Evolutionary conservation across 2,888 invertebrate species (phyloP).

Genomic region (Eutolmus rufibarbis): DNA sequence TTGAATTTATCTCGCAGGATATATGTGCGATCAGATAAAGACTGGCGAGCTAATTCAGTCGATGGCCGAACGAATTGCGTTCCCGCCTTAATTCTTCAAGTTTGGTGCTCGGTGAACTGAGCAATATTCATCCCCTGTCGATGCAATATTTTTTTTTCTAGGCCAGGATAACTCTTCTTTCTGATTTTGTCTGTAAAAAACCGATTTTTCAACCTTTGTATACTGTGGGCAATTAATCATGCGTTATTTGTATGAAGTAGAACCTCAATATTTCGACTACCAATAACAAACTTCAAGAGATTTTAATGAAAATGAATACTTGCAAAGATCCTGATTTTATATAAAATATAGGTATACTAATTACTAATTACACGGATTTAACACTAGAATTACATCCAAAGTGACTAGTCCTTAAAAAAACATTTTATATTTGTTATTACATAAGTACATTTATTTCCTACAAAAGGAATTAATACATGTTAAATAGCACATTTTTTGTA

Average conservation of each 20-base stretch:
- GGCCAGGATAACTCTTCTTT: neutral
- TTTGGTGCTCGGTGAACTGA: neutral
- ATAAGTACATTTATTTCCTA: too few relatives aligned
- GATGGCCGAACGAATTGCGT: slow-evolving; percentile 3
- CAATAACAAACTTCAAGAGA: too few relatives aligned
- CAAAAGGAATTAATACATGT: too few relatives aligned
- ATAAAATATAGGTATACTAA: too few relatives aligned
- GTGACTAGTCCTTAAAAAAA: too few relatives aligned
- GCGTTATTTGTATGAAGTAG: neutral
- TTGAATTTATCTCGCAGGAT: neutral
- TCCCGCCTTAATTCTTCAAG: neutral
- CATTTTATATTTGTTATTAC: too few relatives aligned
- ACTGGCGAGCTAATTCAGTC: neutral
- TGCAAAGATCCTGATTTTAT: too few relatives aligned
- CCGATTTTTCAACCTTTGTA: neutral
- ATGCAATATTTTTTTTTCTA: neutral
- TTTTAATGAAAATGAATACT: too few relatives aligned
- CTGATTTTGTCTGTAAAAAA: neutral
- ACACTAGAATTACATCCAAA: too few relatives aligned
- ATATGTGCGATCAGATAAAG: neutral
- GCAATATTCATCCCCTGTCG: neutral
- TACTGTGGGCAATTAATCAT: neutral
- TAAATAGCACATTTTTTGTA: too few relatives aligned
- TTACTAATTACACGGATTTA: too few relatives aligned
- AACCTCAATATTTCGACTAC: too few relatives aligned